Base-by-base conservation (phyloP, 2,888 invertebrate genomes). In the Augiades crinisus region DNA sequence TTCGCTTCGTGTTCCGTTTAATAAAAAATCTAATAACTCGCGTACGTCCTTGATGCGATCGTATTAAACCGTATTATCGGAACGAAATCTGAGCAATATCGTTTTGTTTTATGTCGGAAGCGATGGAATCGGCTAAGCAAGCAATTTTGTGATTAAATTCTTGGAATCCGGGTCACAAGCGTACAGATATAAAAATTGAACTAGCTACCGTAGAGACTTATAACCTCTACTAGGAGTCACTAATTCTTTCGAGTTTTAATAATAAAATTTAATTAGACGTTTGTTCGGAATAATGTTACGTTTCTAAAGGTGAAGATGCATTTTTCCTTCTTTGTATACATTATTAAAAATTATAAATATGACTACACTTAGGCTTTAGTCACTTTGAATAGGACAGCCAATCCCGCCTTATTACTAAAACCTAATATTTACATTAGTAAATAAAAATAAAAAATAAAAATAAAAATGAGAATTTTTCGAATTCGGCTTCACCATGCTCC, bases 131-230 rank as follows among this genome's bases (percentile, higher is more conserved):
- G 71, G 81, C 82, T 80, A 78, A 79, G 78, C 79, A 77, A 81
- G 83, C 85, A 78, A 78, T 84, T 77, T 71, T 68, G 58, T 81
- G 84, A 85, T 85, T 84, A 84, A 85, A 85, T 85, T 83, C 84
- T 75, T 70, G 58, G 75, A 68, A 76, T 74, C 70, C 65, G 73
- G 81, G 76, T 74, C 81, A 65, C 67, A 60, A 57, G 65, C 58
- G 56, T 30, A 30, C 45, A 40, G 70, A 70, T 75, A 78, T 78
- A 81, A 83, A 82, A 83, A 78, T 67, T 74, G 68, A 59, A 60
- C 62, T 53, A 61, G 60, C 62, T 53, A 61, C 62, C 65, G 63
- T 60, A 62, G 64, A 61, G 52, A 40, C 36, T 31, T 7, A 33
- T 45, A 12, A 30, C 60, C 64, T 50, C 58, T 74, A 77, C 77